Base-by-base conservation (phyloP, 1,140 invertebrate genomes). In the Microplitis demolitor region DNA sequence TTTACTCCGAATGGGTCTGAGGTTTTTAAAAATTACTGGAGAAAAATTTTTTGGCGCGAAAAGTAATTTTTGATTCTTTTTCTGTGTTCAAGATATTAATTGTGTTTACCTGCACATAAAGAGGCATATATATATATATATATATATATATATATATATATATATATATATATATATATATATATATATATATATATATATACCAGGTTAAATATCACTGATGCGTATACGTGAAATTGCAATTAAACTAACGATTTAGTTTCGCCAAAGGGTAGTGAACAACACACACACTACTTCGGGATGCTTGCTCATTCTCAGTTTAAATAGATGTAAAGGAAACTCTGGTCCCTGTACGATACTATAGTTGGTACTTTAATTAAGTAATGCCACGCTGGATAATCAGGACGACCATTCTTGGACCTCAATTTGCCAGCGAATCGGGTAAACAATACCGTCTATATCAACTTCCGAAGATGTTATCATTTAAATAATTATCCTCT, bases 341-440 rank as follows among this genome's bases (percentile, higher is more conserved):
- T 70, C 69, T 60, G 66, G 9, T 24, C 16, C 68, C 68, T 76
- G 71, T 73, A 45, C 39, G 39, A 11, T 0, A 11, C 39, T 45
- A 11, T 45, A 45, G 39, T 45, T 45, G 39, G 39, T 45, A 76
- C 68, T 73, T 76, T 76, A 76, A 76, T 73, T 73, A 73, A 76
- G 72, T 73, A 76, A 75, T 75, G 73, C 72, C 74, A 75, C 67
- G 71, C 71, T 75, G 73, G 54, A 67, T 72, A 75, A 75, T 75
- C 71, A 66, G 70, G 37, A 69, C 54, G 60, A 61, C 61, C 54
- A 75, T 75, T 75, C 61, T 61, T 16, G 54, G 60, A 69, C 70
- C 54, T 73, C 67, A 61, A 77, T 77, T 71, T 78, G 68, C 37
- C 16, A 37, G 37, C 37, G n/a, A 24, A 50, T 37, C 35, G 39